Percentiles rank a stretch among this genome's conserved stretches.
Conservation (phyloP, 1,140 invertebrate genomes). For the Pseudomyrmex cubaensis region DNA sequence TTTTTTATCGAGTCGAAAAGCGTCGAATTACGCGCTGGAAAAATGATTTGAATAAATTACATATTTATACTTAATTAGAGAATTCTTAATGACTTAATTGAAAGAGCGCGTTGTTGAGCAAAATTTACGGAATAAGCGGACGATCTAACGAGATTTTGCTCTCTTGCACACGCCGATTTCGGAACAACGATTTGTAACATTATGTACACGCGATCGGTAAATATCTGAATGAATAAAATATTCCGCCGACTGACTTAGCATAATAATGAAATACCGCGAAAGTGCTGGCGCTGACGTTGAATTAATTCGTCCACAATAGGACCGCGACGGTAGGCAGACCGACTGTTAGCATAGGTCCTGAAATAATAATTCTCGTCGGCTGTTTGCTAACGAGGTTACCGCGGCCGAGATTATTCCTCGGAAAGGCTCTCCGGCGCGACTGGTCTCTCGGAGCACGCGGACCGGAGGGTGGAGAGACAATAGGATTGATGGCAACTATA, state of each 20-base stretch:
- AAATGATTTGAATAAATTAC: no score
- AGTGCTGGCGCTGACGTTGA: constrained; percentile 63
- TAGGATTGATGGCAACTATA: constrained; percentile 22
- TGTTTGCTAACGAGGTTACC: constrained; percentile 77
- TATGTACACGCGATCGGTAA: constrained; percentile 22
- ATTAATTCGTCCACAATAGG: constrained; percentile 74
- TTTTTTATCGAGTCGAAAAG: no score
- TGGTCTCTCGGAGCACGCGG: not conserved
- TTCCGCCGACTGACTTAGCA: constrained; percentile 40
- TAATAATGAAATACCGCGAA: constrained; percentile 72
- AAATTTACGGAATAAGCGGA: not conserved
- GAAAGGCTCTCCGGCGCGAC: constrained; percentile 3
- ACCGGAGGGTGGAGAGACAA: constrained; percentile 26
- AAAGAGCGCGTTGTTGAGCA: no score
- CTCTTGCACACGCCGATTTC: not conserved
- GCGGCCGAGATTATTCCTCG: constrained; percentile 66
- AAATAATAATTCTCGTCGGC: constrained; percentile 77
- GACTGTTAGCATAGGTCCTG: constrained; percentile 68
- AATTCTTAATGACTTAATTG: not conserved
- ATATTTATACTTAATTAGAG: no score
- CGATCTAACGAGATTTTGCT: not conserved
- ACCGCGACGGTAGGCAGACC: constrained; percentile 56
- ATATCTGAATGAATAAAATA: constrained; percentile 59
- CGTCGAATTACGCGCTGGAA: no score
- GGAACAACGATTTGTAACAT: constrained; percentile 45